Evolutionary conservation across 2,113 vertebrate genomes (phyloP).

Genomic region (Phocoena phocoena): DNA sequence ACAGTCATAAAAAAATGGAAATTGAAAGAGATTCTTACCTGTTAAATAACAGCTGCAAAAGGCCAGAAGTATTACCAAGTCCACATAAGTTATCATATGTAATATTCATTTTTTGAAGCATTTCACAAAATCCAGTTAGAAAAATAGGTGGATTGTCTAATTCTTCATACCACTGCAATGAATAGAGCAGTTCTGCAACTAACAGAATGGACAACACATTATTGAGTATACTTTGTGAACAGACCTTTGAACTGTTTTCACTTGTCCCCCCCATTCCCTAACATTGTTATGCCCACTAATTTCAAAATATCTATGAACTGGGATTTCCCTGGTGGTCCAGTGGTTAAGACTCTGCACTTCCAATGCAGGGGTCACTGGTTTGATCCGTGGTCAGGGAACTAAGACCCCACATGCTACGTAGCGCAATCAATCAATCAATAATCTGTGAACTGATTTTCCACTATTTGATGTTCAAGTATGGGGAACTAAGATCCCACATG

Average conservation of each 20-base stretch:
- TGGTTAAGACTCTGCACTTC: no score
- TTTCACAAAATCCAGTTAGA: conserved; percentile 85
- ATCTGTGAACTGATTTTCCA: no score
- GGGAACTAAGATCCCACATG: no score
- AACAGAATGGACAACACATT: conserved; percentile 17
- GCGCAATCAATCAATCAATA: no score
- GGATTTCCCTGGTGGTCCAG: no score
- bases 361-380: no score
- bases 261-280: neutral
- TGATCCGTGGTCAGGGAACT: no score
- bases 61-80: conserved; percentile 71
- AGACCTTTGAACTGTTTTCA: neutral
- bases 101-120: conserved; percentile 88
- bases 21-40: conserved; percentile 84
- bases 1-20: neutral
- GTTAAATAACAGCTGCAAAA: conserved; percentile 88
- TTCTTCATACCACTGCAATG: conserved; percentile 96
- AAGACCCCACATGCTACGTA: no score
- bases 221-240: neutral
- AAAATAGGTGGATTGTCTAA: conserved; percentile 83
- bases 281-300: neutral
- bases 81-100: conserved; percentile 81
- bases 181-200: conserved; percentile 94
- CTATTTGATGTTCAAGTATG: no score
- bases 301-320: neutral